Evolutionary conservation across 2,888 invertebrate species (phyloP), one percentile per base, ranked within the genome.

Genomic region (Lamellibrachia columna): DNA sequence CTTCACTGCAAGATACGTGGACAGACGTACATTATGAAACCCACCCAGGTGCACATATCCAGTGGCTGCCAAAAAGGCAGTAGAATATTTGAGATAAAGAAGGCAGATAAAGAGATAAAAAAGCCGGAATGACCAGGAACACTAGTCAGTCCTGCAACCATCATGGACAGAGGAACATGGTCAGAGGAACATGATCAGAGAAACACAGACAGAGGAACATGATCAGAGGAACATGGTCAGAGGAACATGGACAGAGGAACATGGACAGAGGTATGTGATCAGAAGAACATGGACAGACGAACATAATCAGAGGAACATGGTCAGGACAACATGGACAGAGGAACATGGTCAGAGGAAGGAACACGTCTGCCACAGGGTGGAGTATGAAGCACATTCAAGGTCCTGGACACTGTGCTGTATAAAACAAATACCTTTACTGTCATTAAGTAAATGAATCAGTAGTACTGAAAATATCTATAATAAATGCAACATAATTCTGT

Each of bases 1-100:
- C 15, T 75, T 90, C 90, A 92, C 92, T 92, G 92, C 52, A 92
- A 92, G 4, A 90, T 7, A 92, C 7, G 8, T 58, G n/a, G 52
- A 92, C 53, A 52, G 4, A 58, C 90, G 52, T 90, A 92, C 92
- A 90, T 92, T 52, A 92, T 28, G 52, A 58, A 92, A 75, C 22
- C n/a, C 75, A 75, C 75, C 7, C 11, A 75, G 6, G 6, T 6
- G 6, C n/a, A 6, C 6, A 3, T 3, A 11, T 22, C 22, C n/a
- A 22, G 75, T 75, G n/a, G 2, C 15, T 15, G 75, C 22, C 15
- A 75, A 22, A 22, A 22, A 15, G 6, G 75, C 6, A 22, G 58
- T 75, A 75, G n/a, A 75, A 75, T 22, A 15, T 15, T 22, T 75
- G 22, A 6, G n/a, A 75, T 75, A 22, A 22, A 22, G 2, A 6